Evolutionary conservation across 2,888 invertebrate species (phyloP), one percentile per base, ranked within the genome.

Genomic region (Nymphalis c-album): DNA sequence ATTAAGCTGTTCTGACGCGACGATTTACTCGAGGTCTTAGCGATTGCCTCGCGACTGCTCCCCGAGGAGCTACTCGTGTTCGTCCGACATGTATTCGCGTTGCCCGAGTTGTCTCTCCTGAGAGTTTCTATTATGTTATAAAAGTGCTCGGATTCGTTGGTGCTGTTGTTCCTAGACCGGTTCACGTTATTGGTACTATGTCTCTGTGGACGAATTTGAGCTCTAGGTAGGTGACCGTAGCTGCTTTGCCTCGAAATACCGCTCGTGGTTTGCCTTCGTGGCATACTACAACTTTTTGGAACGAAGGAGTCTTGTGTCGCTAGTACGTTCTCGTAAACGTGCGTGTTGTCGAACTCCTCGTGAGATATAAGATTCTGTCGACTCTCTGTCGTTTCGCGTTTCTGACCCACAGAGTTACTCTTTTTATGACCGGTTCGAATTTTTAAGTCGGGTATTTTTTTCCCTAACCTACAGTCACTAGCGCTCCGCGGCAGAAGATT

Each of bases 241-340:
- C 92, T 90, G 82, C 85, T 84, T 75, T 91, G 92, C 5, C 91
- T 82, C 46, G 86, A 78, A 70, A 90, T 85, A 59, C 83, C 84
- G 69, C 75, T 84, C 69, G 80, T 79, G 57, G 86, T 81, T 69
- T 86, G 87, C 20, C 91, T 84, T 2, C 92, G 86, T 60, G 93
- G 93, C 92, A 92, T 91, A 76, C 88, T 91, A 76, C 91, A 91
- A 73, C 89, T 92, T 73, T 85, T 86, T 46, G 90, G 87, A 31
- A 86, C 85, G 77, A 87, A 86, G 4, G 84, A 71, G 47, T 90
- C 90, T n/a, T 76, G 74, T 2, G 74, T 70, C 71, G 77, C 61
- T 7, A 86, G 75, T 1, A 93, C 79, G 79, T 93, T 93, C 73
- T 92, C 93, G 75, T 93, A 93, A 50, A 92, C 88, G 75, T 93